Base-by-base conservation (phyloP, 2,113 vertebrate genomes). In the Mus musculus region DNA sequence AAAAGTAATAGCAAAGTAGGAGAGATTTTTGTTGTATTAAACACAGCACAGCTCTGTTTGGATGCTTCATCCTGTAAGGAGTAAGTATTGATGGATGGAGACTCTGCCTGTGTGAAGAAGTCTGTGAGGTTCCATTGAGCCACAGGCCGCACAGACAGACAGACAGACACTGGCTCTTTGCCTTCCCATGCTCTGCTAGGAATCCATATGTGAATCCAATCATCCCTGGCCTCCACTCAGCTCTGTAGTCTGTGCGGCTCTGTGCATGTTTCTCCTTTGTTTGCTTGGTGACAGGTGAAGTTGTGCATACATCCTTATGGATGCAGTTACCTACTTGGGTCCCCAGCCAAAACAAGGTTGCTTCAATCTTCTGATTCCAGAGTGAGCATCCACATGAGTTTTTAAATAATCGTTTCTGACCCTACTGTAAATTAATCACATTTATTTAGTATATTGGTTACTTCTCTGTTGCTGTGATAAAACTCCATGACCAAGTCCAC, bases 331-430 rank as follows among this genome's bases (percentile, higher is more conserved):
- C 30, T 22, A 22, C 65, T 87, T 52, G 24, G 65, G 52, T 36
- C 13, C 59, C 39, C 0, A 5, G 17, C 75, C 61, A n/a, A 5
- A 0, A 6, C 26, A 8, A 36, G 46, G n/a, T 12, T 3, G 26
- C 54, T 91, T 24, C 11, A 52, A 17, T 14, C 61, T 88, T 56
- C 24, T 52, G 8, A 75, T 56, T 78, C 49, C 89, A 85, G 61
- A 63, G 63, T 63, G 39, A 76, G 30, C 77, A 30, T 36, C 52
- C 16, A 7, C 12, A 6, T 26, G 3, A 54, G 10, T 81, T 52
- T n/a, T 71, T 54, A 81, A 67, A 71, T 16, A 5, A 22, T 5
- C 16, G 11, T 42, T 91, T 52, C 54, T 56, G 56, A 92, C 33
- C 63, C 46, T 19, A 3, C 52, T 75, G 14, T 28, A 63, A 52